phyloP scores from a whole-genome alignment of 2,113 vertebrate species.

The Chamaea fasciata region DNA sequence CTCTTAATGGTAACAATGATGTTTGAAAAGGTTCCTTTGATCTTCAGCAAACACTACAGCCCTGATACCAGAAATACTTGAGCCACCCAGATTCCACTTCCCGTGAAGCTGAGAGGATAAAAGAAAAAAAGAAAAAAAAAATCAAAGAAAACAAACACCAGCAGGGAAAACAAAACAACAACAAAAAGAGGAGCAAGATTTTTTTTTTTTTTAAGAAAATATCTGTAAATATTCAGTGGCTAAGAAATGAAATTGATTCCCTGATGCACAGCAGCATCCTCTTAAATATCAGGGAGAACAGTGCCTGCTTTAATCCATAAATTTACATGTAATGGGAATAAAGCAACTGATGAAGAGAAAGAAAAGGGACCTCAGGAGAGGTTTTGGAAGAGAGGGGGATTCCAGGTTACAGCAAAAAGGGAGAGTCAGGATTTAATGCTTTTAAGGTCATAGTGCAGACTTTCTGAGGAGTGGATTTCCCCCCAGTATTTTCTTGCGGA shows the following conservation, averaged over 20 bases:
- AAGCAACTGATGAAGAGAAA: background rate
- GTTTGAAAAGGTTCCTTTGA: slow-evolving; percentile 21
- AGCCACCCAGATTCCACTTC: background rate
- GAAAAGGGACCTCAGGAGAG: background rate
- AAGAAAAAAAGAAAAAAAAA: background rate
- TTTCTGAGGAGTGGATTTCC: background rate
- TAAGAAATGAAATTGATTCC: background rate
- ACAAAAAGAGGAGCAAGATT: background rate
- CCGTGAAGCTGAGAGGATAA: background rate
- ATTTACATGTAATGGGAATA: background rate
- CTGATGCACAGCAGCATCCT: background rate
- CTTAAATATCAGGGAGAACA: background rate
- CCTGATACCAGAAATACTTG: background rate
- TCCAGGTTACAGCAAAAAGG: background rate
- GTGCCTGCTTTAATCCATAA: background rate
- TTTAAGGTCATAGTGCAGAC: background rate
- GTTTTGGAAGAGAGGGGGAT: background rate
- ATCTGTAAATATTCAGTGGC: background rate
- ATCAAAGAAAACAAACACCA: background rate
- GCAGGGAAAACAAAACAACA: background rate
- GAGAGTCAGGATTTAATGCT: background rate
- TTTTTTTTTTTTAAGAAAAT: background rate
- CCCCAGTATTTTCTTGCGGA: background rate
- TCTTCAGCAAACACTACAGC: background rate
- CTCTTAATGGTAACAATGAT: background rate